A percentile compares a stretch with the other conserved stretches of the same genome.
These are phyloP conservation scores for Meliscaeva auricollis DNA, from an alignment of 2,888 invertebrate species.

Conservation along the genomic window DNA sequence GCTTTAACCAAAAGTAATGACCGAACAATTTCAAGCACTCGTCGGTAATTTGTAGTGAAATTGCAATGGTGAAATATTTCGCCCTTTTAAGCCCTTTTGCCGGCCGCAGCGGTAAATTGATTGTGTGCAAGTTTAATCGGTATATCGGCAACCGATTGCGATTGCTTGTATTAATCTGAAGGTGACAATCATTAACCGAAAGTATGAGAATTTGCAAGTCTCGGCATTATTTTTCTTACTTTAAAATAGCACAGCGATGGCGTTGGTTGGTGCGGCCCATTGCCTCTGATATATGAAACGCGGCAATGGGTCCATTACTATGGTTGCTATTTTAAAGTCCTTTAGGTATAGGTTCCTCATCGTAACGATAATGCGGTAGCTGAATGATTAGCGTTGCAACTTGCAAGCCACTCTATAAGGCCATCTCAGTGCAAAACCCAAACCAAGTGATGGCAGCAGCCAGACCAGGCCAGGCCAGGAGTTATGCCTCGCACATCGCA, in stretches of 20 bases:
- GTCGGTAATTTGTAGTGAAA: constrained; percentile 62
- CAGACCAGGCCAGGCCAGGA: not conserved
- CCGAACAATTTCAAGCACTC: constrained; percentile 60
- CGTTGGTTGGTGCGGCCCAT: constrained; percentile 38
- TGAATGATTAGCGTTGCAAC: constrained; percentile 47
- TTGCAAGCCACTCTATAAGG: constrained; percentile 39
- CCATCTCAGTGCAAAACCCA: not conserved
- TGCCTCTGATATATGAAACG: constrained; percentile 49
- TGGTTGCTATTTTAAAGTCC: constrained; percentile 57
- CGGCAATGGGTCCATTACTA: constrained; percentile 63
- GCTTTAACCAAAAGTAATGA: constrained; percentile 44
- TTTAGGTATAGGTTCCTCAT: not conserved
- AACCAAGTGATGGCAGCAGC: not conserved
- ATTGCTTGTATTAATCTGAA: constrained; percentile 68
- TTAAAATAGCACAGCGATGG: constrained; percentile 32
- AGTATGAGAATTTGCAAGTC: constrained; percentile 76
- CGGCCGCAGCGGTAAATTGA: constrained; percentile 43
- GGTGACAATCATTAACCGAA: constrained; percentile 75
- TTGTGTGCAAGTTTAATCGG: constrained; percentile 57
- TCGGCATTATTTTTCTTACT: constrained; percentile 24
- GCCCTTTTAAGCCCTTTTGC: constrained; percentile 5
- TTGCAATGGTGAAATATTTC: constrained; percentile 48
- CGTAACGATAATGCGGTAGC: not conserved
- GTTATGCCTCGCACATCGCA: constrained; percentile 33
- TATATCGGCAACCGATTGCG: constrained; percentile 46